Evolutionary conservation across 37 sponge, comb jelly and placozoan genomes (phyloP), one percentile per base, ranked within the genome.

Genomic region (Oopsacas minuta): DNA sequence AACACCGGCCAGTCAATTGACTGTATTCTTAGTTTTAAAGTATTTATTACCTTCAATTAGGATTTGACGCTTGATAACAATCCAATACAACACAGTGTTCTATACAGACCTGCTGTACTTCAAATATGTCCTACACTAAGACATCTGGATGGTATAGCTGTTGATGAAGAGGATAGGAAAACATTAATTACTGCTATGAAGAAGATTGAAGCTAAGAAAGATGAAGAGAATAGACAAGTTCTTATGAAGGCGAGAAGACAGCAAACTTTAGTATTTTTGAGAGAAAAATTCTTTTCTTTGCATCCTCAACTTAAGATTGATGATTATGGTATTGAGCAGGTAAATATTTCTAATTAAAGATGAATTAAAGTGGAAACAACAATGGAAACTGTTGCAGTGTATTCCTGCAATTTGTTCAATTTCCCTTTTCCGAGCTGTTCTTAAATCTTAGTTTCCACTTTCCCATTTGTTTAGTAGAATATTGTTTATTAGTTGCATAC

Each of bases 151-250:
- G 61, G 84, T 85, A 17, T 7, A 36, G 37, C 25, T 85, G n/a
- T 36, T 84, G 83, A 88, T 81, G 89, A 88, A 37, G 89, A 88
- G 36, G 36, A 84, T 10, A 32, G 89, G 37, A 82, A 81, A 81
- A 82, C 85, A 5, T 46, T 81, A 32, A 82, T 88, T 36, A 69
- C 85, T 34, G 53, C 39, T 17, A 53, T 82, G 85, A 88, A 88
- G 81, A 82, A 85, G 38, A 39, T 82, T 32, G 89, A 88, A 83
- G 85, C 85, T 81, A 88, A 86, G 52, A 85, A 69, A 36, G 89
- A 88, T 46, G 42, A 84, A 25, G 85, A 84, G 12, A 39, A 52
- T 12, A 38, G 52, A 52, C 37, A 38, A 23, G 85, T 52, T 75
- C 51, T 46, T 23, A 84, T 46, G 75, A 61, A 61, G 75, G 75